Base-by-base conservation (phyloP, 2,113 vertebrate genomes). In the Corythornis madagascariensis region DNA sequence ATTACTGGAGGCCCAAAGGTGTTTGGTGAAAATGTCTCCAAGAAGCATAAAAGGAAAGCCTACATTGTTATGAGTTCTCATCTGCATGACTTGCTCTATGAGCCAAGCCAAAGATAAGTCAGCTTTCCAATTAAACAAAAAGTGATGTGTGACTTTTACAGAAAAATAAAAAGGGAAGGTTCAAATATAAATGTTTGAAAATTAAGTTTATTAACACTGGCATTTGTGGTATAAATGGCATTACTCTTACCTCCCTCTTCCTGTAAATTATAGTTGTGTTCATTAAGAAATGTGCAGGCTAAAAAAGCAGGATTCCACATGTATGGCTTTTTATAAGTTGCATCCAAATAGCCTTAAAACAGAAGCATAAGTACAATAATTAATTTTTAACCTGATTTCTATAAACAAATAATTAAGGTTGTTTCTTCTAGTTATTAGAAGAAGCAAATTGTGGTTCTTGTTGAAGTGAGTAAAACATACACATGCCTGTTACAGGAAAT, bases 181-280 rank as follows among this genome's bases (percentile, higher is more conserved):
- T 91, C 25, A 83, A 88, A 82, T 25, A 59, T 4, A 75, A 45
- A 64, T 69, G 14, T 86, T 90, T 87, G 43, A 78, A 19, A 90
- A 95, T 82, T 74, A 74, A 59, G 10, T 60, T 84, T 80, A 86
- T 80, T 63, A 83, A 35, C 55, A 52, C 10, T 77, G 11, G 14
- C 33, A 67, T 79, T 75, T 76, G 52, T 75, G 20, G 12, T n/a
- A 60, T 55, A 95, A 79, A 74, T 31, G 74, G 57, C 56, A 22
- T 52, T 80, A 81, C 5, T 83, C 92, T 97, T 97, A 98, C 97
- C 97, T 97, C 75, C 38, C 29, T 83, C 75, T 31, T 83, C 94
- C 64, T 76, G 40, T 66, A 95, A 95, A 71, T 69, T 71, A 73
- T 59, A 86, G 50, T 40, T 80, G 77, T 86, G 89, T 60, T 95